These are phyloP conservation scores for Brenthis hecate DNA, from an alignment of 2,888 invertebrate species.

Conservation along the genomic window DNA sequence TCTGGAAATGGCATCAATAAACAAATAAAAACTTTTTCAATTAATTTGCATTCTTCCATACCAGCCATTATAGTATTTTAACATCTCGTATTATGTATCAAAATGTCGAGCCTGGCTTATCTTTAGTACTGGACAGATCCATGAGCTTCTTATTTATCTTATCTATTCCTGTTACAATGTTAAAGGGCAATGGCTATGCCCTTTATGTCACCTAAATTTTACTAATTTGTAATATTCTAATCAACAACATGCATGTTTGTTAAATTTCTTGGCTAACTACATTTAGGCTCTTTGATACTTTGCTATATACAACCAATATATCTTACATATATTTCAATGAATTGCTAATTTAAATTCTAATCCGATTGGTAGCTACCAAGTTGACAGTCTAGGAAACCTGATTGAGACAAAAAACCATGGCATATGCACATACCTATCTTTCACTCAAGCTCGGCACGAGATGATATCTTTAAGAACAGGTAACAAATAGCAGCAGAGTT, in stretches of 20 bases:
- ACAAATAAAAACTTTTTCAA: constrained; percentile 24
- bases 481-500: constrained; percentile 44
- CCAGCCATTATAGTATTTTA: neutral
- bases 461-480: constrained; percentile 43
- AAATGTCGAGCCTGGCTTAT: constrained; percentile 74
- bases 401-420: constrained; percentile 36
- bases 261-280: neutral
- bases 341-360: constrained; percentile 39
- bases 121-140: constrained; percentile 73
- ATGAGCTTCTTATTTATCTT: constrained; percentile 60
- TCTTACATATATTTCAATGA: constrained; percentile 33
- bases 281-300: neutral
- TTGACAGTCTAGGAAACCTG: constrained; percentile 42
- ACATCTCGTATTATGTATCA: constrained; percentile 47
- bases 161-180: constrained; percentile 39
- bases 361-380: constrained; percentile 36
- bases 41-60: constrained; percentile 30
- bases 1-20: neutral
- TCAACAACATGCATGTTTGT: neutral
- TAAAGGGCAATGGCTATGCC: constrained; percentile 52
- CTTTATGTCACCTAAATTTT: constrained; percentile 57
- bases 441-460: constrained; percentile 34
- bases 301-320: constrained; percentile 13
- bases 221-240: constrained; percentile 46
- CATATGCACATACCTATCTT: constrained; percentile 36